Conservation (phyloP, 1,140 invertebrate species). For the Aphelenchoides besseyi region DNA sequence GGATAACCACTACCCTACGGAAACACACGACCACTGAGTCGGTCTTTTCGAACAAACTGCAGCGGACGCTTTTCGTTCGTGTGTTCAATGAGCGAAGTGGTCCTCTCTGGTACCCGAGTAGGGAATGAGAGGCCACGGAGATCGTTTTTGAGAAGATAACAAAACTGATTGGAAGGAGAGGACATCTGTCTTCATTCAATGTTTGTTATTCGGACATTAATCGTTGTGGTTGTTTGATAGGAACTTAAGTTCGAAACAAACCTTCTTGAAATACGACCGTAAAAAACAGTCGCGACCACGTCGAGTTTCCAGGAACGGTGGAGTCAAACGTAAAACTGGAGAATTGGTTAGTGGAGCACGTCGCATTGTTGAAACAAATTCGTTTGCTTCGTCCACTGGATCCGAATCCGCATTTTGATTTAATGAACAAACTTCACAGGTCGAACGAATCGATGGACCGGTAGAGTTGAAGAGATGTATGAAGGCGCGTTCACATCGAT, state of each 20-base stretch:
- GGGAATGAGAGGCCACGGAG: no score
- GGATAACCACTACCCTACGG: background rate
- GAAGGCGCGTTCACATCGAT: conserved; percentile 45
- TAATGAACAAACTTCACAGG: conserved; percentile 37
- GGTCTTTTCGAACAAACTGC: no score
- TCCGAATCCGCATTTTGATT: conserved; percentile 26
- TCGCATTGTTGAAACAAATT: conserved; percentile 74
- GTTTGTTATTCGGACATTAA: no score
- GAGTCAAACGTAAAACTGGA: conserved; percentile 77
- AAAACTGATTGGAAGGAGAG: no score
- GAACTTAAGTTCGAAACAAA: no score
- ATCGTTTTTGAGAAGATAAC: no score
- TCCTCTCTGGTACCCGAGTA: no score
- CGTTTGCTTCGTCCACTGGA: conserved; percentile 71
- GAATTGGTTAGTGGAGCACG: conserved; percentile 77
- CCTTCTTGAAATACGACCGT: conserved; percentile 72
- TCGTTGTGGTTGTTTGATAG: no score
- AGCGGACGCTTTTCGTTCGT: no score
- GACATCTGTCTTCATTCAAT: no score
- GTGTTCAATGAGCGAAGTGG: no score
- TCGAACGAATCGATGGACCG: background rate
- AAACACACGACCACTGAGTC: no score
- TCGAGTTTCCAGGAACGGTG: conserved; percentile 85
- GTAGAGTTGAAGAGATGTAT: conserved; percentile 48
- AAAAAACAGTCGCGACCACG: conserved; percentile 74